Base-by-base conservation (phyloP, 2,797 vertebrate genomes). In the Momotus momota region DNA sequence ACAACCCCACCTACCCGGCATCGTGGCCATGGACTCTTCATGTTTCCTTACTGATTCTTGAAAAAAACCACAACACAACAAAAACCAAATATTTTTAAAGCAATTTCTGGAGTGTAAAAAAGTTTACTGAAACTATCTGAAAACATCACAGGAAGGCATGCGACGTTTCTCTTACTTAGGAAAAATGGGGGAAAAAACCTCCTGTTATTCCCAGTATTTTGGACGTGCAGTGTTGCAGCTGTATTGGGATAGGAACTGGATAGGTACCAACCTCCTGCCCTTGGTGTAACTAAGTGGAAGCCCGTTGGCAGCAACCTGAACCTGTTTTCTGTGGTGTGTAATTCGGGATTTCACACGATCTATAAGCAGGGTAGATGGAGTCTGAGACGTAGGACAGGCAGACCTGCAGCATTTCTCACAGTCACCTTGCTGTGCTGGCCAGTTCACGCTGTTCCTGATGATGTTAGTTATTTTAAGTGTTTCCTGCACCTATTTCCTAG, bases 51-150 rank as follows among this genome's bases (percentile, higher is more conserved):
- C 14, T 25, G 33, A 41, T 73, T 43, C 41, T 33, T 87, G 9
- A 54, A 52, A 66, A 41, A 21, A 38, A 71, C 27, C 27, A 19
- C 31, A 14, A 3, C n/a, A 13, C 12, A 25, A 9, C 16, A 38
- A n/a, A 14, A 2, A 0, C 1, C 3, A 61, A 49, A 40, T 9
- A 41, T 7, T 55, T 55, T 73, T 8, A 2, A 43, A 78, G 14
- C 26, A 35, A 64, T 64, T 80, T 75, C 69, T 46, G 11, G 35
- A 54, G 17, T 40, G n/a, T 66, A 29, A 29, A 78, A 75, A n/a
- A 7, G 8, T 29, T 45, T 29, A 41, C 14, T 48, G 33, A 83
- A 84, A 25, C 9, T 6, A 43, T 48, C 45, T 20, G 27, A 40
- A 77, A 84, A 31, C 10, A 25, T 15, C 23, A 54, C 51, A 49